Conservation (phyloP, 2,113 vertebrate genomes). For the Bettongia penicillata region DNA sequence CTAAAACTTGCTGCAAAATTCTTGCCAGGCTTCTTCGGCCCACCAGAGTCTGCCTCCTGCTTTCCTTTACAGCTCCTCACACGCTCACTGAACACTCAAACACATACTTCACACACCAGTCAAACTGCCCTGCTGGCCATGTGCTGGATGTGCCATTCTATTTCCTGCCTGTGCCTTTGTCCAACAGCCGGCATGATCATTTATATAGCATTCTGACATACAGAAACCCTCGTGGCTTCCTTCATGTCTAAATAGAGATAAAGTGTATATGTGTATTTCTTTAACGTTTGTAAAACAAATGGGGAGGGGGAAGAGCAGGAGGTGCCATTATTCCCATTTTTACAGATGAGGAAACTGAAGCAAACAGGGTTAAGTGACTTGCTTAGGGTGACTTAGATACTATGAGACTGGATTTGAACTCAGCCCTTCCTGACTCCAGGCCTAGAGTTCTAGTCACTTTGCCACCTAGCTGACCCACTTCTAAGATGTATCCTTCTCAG, state of each 20-base stretch:
- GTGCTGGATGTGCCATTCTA: background rate
- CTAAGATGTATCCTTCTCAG: background rate
- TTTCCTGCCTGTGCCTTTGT: background rate
- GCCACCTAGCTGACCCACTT: background rate
- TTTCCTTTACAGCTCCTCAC: background rate
- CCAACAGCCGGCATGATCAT: background rate
- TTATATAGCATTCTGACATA: background rate
- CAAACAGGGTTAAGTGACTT: background rate
- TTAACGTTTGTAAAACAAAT: background rate
- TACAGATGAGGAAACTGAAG: background rate
- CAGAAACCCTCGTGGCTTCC: background rate
- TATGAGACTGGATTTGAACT: background rate
- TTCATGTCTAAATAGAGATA: background rate
- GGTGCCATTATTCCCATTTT: background rate
- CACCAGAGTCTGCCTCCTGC: background rate
- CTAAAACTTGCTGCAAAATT: background rate
- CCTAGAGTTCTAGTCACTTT: background rate
- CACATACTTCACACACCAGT: background rate
- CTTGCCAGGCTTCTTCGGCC: background rate
- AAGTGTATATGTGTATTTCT: background rate
- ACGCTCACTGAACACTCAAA: background rate
- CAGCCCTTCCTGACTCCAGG: background rate
- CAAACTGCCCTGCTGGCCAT: background rate
- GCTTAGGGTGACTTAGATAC: too few relatives aligned
- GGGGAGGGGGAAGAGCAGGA: fast-evolving